These are phyloP conservation scores for Paraescarpia echinospica DNA, from an alignment of 1,140 invertebrate species.

Conservation along the genomic window DNA sequence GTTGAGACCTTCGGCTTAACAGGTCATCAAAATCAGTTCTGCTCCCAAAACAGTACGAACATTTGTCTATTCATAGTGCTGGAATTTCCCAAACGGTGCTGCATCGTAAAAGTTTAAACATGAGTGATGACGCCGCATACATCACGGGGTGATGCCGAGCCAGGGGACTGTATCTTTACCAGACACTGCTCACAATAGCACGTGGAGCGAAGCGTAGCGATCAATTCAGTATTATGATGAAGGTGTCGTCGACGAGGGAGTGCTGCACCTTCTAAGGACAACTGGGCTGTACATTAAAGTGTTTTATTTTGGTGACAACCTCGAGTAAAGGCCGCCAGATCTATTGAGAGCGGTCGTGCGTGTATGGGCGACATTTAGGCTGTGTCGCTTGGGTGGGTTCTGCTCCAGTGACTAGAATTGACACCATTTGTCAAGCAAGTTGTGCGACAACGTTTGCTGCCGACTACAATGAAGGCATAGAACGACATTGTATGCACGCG, in stretches of 20 bases:
- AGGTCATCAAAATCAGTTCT: neutral
- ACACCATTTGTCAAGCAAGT: neutral
- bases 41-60: neutral
- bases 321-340: neutral
- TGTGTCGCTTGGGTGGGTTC: neutral
- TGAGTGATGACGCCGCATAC: neutral
- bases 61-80: neutral
- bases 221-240: neutral
- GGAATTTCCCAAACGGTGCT: neutral
- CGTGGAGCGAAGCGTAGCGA: neutral
- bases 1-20: neutral
- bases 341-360: neutral
- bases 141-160: neutral
- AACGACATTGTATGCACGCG: neutral
- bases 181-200: neutral
- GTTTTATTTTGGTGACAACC: neutral
- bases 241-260: neutral
- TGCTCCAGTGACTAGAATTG: neutral
- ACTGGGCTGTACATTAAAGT: neutral
- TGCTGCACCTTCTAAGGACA: neutral
- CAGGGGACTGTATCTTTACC: neutral
- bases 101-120: neutral
- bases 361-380: neutral
- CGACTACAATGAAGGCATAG: neutral
- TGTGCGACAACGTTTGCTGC: neutral